Percentiles rank a stretch among this genome's conserved stretches.
Evolutionary conservation across 2,888 invertebrate genomes (phyloP).

Genomic region (Cosmopolites sordidus): DNA sequence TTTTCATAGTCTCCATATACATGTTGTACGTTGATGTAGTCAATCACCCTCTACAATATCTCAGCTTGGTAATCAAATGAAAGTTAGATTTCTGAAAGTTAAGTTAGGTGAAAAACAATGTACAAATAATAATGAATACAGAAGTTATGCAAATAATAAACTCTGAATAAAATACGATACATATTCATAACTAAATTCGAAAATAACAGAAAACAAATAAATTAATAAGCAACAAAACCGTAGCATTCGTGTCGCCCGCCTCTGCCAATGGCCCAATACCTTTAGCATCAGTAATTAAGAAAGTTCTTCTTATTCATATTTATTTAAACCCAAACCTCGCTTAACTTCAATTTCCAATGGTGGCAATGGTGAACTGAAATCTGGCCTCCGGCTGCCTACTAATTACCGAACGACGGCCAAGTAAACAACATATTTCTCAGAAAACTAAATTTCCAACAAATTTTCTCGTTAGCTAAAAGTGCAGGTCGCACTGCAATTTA

Average conservation of each 20-base stretch:
- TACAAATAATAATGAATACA: too few species aligned
- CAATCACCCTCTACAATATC: too few species aligned
- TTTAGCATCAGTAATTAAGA: constrained; percentile 10
- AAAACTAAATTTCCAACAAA: constrained; percentile 43
- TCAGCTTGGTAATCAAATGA: too few species aligned
- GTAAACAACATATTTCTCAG: constrained; percentile 45
- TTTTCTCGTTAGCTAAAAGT: constrained; percentile 44
- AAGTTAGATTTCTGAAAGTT: too few species aligned
- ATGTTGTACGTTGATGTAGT: too few species aligned
- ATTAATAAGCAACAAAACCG: background rate
- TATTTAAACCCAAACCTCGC: constrained; percentile 41
- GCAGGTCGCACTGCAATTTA: constrained; percentile 41
- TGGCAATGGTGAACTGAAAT: constrained; percentile 33
- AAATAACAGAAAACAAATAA: background rate
- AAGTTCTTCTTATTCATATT: constrained; percentile 39
- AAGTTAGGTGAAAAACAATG: too few species aligned
- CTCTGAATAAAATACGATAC: too few species aligned
- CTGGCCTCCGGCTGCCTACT: constrained; percentile 41
- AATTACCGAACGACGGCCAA: constrained; percentile 38
- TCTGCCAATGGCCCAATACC: background rate
- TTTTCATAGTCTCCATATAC: too few species aligned
- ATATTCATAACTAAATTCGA: too few species aligned
- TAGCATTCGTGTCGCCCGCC: background rate
- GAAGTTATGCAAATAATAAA: too few species aligned
- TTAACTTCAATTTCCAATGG: constrained; percentile 44